Evolutionary conservation across 2,113 vertebrate genomes (phyloP), one percentile per base, ranked within the genome.

Genomic region (Cariama cristata): DNA sequence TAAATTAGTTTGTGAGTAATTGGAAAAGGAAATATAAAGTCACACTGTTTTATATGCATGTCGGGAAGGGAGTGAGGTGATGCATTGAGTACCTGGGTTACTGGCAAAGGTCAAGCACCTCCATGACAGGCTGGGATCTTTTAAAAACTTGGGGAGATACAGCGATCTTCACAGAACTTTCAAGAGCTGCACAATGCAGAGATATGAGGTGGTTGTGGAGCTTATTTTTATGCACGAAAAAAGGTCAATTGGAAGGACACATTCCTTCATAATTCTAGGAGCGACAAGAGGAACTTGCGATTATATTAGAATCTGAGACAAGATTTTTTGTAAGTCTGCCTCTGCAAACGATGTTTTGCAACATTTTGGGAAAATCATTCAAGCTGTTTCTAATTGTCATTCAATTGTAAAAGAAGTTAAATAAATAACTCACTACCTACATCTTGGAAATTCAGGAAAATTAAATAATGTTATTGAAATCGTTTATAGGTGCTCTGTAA

Each of bases 1-100:
- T 93, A 97, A 96, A 96, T 95, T 84, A 97, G 75, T 68, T 44
- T 75, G 87, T 83, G 95, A 96, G 90, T 96, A 97, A 97, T 82
- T 97, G 92, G 82, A 95, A 98, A 95, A 96, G 96, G 97, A 97
- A 98, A 86, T 95, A 96, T 90, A 98, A 86, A 93, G 68, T 93
- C 96, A 97, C 79, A 93, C 77, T 67, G 24, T 42, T 92, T 75
- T 87, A 83, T 92, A 90, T 66, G 95, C 53, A 8, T 76, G 90
- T 93, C 17, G 0, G 63, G 90, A 92, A 96, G 83, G 76, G 83
- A 87, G 38, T 52, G 73, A 85, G 77, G 74, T 87, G 73, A 76
- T 88, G 66, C 58, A 76, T 22, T 75, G 80, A 82, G 60, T 85
- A 75, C 76, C 76, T 89, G 86, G 33, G 53, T 95, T 95, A 64